phyloP scores from a whole-genome alignment of 2,888 invertebrate genomes.

The Papilio protenor region DNA sequence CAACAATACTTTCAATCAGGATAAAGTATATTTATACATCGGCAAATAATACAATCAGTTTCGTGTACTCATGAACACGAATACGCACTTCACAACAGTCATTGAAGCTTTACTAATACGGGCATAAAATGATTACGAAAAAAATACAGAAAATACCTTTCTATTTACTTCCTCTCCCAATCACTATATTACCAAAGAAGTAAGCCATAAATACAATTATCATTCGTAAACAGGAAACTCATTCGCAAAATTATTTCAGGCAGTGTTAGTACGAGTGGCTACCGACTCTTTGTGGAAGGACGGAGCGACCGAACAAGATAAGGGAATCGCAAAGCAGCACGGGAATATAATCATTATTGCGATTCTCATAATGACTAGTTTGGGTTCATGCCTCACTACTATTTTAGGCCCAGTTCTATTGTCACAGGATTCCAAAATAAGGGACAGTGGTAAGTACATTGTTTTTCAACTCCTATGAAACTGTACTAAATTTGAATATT shows the following conservation, averaged over 20 bases:
- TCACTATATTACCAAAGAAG: conserved; percentile 20
- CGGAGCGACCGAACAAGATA: conserved; percentile 64
- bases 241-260: conserved; percentile 64
- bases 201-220: conserved; percentile 32
- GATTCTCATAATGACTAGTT: conserved; percentile 71
- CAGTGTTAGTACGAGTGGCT: conserved; percentile 77
- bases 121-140: conserved; percentile 30
- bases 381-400: conserved; percentile 73
- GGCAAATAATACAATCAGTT: conserved; percentile 25
- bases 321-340: conserved; percentile 69
- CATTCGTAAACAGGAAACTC: conserved; percentile 39
- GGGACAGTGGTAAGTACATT: conserved; percentile 68
- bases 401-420: conserved; percentile 74
- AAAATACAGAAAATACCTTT: conserved; percentile 35
- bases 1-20: conserved; percentile 14
- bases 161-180: conserved; percentile 29
- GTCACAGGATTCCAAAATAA: conserved; percentile 69
- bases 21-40: conserved; percentile 4
- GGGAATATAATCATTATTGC: conserved; percentile 80
- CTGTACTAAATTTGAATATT: conserved; percentile 18
- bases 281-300: conserved; percentile 73
- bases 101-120: neutral
- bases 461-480: conserved; percentile 43
- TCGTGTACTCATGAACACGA: conserved; percentile 28
- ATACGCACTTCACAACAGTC: conserved; percentile 31